Evolutionary conservation across 1,140 invertebrate genomes (phyloP).

Genomic region (Lordiphosa collinella): DNA sequence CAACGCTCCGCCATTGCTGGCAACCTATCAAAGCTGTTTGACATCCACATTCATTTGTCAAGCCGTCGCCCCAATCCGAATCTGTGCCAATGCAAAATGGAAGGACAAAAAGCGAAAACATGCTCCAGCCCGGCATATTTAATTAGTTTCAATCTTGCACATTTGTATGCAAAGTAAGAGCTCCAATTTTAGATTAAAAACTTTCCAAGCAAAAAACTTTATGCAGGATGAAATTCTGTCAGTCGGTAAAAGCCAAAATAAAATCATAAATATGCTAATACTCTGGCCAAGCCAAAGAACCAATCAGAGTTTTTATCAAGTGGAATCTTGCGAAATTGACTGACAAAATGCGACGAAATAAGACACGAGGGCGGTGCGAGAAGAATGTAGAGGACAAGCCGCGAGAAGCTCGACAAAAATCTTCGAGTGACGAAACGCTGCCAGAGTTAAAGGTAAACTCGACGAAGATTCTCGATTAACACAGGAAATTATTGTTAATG

Average conservation of each 20-base stretch:
- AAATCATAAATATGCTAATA: slow-evolving; percentile 73
- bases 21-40: slow-evolving; percentile 67
- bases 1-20: slow-evolving; percentile 50
- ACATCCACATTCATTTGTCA: slow-evolving; percentile 73
- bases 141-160: slow-evolving; percentile 66
- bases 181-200: slow-evolving; percentile 43
- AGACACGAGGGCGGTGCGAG: slow-evolving; percentile 16
- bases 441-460: too few relatives aligned
- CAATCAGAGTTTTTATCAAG: slow-evolving; percentile 79
- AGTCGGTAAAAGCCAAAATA: slow-evolving; percentile 27
- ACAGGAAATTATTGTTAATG: too few relatives aligned
- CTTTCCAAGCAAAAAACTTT: slow-evolving; percentile 22
- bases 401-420: too few relatives aligned
- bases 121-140: slow-evolving; percentile 45
- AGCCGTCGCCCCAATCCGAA: slow-evolving; percentile 54
- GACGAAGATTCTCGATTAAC: too few relatives aligned
- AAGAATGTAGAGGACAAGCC: too few relatives aligned
- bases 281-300: slow-evolving; percentile 26
- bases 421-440: too few relatives aligned
- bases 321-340: slow-evolving; percentile 72
- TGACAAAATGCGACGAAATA: slow-evolving; percentile 36
- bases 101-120: slow-evolving; percentile 15
- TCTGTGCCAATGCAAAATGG: slow-evolving; percentile 53
- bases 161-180: slow-evolving; percentile 52
- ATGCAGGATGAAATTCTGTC: slow-evolving; percentile 3